Evolutionary conservation across 2,888 invertebrate genomes (phyloP).

Genomic region (Platynereis dumerilii): DNA sequence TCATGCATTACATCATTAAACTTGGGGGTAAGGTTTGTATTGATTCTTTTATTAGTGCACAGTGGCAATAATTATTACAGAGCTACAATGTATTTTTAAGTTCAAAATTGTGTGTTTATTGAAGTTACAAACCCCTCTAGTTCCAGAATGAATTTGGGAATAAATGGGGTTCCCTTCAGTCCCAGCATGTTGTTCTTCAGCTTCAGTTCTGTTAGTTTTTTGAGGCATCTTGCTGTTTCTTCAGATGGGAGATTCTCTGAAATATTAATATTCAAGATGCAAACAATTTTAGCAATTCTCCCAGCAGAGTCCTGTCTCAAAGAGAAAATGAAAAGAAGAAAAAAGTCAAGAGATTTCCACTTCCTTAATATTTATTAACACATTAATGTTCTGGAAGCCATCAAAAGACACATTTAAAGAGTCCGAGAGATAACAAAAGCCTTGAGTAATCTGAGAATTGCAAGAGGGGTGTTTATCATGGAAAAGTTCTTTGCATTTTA

Average conservation of each 20-base stretch:
- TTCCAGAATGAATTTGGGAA: slow-evolving; percentile 56
- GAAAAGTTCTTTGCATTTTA: too few species aligned
- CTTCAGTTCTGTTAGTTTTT: slow-evolving; percentile 45
- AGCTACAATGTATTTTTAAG: too few species aligned
- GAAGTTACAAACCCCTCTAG: slow-evolving; percentile 45
- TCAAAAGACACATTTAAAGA: neutral
- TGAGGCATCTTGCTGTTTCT: slow-evolving; percentile 37
- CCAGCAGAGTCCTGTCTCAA: neutral
- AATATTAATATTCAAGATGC: neutral
- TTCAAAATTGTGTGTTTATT: too few species aligned
- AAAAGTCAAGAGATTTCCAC: neutral
- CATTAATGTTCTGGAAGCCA: neutral
- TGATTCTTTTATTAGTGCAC: too few species aligned
- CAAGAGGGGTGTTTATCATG: too few species aligned
- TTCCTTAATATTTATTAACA: neutral
- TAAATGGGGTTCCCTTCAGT: slow-evolving; percentile 48
- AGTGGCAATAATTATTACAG: too few species aligned
- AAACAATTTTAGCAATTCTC: neutral
- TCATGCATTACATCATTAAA: too few species aligned
- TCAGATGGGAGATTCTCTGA: slow-evolving; percentile 49
- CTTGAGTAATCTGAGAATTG: too few species aligned
- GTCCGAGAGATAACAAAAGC: too few species aligned
- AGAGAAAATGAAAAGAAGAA: neutral
- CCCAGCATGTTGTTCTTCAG: slow-evolving; percentile 47
- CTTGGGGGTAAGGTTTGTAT: too few species aligned